phyloP scores from a whole-genome alignment of 2,797 vertebrate genomes.

The Microtus obscurus region DNA sequence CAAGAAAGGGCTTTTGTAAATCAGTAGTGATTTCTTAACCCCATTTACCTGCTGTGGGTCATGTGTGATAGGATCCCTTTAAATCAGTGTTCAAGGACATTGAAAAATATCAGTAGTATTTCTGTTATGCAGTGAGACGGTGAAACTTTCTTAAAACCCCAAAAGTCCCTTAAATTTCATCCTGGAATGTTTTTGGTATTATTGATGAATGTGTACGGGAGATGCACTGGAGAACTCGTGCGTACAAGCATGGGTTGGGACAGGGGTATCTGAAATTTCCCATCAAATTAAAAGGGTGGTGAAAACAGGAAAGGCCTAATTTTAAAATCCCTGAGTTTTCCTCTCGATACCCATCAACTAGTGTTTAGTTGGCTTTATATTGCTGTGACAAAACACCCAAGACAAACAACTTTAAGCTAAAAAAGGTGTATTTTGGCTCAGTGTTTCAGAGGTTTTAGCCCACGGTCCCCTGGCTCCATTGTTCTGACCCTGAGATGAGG shows the following conservation, averaged over 20 bases:
- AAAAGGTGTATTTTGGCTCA: background rate
- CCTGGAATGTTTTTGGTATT: slow-evolving; percentile 27
- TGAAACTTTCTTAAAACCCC: background rate
- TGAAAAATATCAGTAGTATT: background rate
- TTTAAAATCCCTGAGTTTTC: background rate
- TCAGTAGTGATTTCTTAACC: slow-evolving; percentile 21
- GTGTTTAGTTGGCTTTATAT: background rate
- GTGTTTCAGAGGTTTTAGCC: background rate
- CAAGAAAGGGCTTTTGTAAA: slow-evolving; percentile 25
- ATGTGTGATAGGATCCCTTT: background rate
- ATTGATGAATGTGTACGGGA: background rate
- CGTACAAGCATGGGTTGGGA: background rate
- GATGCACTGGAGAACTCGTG: background rate
- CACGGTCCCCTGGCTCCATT: background rate
- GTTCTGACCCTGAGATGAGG: background rate
- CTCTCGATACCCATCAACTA: background rate
- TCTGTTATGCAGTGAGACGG: background rate
- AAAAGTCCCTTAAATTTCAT: background rate
- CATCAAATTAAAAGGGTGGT: slow-evolving; percentile 11
- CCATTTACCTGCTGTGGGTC: background rate
- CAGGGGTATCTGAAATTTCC: slow-evolving; percentile 9
- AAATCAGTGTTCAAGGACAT: background rate
- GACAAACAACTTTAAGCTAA: background rate
- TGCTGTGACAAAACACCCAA: background rate
- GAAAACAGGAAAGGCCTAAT: background rate